These are phyloP conservation scores for Lanius collurio DNA, from an alignment of 2,113 vertebrate genomes.

Conservation along the genomic window DNA sequence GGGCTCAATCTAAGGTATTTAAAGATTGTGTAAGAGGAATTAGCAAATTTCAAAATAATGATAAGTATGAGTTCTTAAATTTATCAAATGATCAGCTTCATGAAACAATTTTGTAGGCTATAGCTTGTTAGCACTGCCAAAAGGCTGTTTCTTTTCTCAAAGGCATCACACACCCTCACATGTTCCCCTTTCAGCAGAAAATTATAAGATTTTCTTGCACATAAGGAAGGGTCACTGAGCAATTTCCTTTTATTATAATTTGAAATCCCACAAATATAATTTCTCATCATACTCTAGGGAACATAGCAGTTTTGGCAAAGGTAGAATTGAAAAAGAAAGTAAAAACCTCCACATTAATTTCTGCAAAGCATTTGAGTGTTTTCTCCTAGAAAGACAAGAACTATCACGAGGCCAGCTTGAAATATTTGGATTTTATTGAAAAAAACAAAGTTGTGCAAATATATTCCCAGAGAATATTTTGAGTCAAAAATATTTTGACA, in stretches of 20 bases:
- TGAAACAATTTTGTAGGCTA: background rate
- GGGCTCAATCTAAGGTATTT: background rate
- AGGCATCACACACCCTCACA: background rate
- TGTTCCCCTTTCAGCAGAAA: constrained; percentile 36
- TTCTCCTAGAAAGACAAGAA: background rate
- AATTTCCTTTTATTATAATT: constrained; percentile 71
- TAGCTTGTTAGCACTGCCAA: background rate
- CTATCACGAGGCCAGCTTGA: background rate
- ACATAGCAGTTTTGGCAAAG: background rate
- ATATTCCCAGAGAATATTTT: constrained; percentile 1
- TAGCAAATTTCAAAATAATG: background rate
- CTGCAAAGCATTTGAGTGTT: background rate
- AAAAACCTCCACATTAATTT: background rate
- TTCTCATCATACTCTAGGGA: constrained; percentile 33
- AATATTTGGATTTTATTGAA: background rate
- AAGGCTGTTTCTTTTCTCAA: constrained; percentile 43
- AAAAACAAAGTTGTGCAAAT: constrained; percentile 1
- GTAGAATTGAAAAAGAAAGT: background rate
- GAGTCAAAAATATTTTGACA: background rate
- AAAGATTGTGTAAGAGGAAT: background rate
- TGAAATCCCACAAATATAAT: constrained; percentile 55
- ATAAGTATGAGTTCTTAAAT: background rate
- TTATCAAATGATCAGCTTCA: background rate
- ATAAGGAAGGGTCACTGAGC: constrained; percentile 46
- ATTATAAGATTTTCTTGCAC: constrained; percentile 51